Evolutionary conservation across 2,888 invertebrate species (phyloP).

Genomic region (Watsonalla cultraria): DNA sequence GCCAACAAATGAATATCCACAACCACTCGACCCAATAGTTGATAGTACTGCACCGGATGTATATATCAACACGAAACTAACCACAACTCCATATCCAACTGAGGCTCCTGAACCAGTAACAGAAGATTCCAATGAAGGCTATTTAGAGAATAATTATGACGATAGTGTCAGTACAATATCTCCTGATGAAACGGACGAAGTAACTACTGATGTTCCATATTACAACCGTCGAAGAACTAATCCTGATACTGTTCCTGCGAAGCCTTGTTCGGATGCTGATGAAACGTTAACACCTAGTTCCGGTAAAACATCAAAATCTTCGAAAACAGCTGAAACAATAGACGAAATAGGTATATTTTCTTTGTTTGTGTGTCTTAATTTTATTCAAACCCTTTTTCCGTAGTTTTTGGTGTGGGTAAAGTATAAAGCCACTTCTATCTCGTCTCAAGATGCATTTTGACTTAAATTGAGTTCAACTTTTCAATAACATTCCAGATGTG

Average conservation of each 20-base stretch:
- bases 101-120: not conserved
- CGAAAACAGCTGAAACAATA: conserved; percentile 7
- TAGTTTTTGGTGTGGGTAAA: no score
- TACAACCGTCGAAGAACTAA: not conserved
- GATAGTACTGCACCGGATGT: not conserved
- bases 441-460: no score
- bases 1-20: not conserved
- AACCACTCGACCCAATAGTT: not conserved
- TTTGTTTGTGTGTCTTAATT: conserved; percentile 7
- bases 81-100: not conserved
- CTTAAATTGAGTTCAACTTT: not conserved
- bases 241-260: not conserved
- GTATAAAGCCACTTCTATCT: no score
- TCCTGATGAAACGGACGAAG: no score
- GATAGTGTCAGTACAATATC: not conserved
- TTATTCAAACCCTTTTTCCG: no score
- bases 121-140: not conserved
- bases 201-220: no score
- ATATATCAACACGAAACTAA: not conserved
- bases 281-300: not conserved
- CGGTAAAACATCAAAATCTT: not conserved
- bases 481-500: conserved; percentile 10
- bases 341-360: conserved; percentile 18
- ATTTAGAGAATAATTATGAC: not conserved
- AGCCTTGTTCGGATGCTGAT: not conserved